A percentile compares a stretch with the other conserved stretches of the same genome.
Evolutionary conservation across 2,797 vertebrate species (phyloP).

Genomic region (Acrocephalus scirpaceus): DNA sequence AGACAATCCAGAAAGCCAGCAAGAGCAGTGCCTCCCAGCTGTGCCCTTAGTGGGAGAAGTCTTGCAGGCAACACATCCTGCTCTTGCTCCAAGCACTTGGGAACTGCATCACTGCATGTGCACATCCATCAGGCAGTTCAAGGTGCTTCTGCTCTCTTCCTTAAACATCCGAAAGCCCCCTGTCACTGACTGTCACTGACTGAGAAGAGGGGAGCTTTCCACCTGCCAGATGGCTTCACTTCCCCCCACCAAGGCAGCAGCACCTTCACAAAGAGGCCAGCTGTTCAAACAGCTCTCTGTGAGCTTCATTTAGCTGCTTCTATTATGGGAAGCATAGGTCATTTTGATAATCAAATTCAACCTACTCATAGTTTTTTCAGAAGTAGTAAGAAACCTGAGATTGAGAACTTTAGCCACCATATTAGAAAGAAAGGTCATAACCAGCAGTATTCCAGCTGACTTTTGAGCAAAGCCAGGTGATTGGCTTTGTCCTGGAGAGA

Average conservation of each 20-base stretch:
- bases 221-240: neutral
- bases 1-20: neutral
- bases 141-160: neutral
- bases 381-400: neutral
- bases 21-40: neutral
- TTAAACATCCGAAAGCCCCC: neutral
- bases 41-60: neutral
- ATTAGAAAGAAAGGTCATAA: neutral
- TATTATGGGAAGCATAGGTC: neutral
- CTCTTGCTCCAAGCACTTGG: neutral
- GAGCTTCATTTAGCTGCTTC: neutral
- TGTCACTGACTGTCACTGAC: neutral
- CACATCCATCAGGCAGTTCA: neutral
- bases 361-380: neutral
- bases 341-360: neutral
- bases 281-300: neutral
- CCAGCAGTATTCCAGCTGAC: neutral
- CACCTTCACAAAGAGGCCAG: neutral
- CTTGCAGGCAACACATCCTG: neutral
- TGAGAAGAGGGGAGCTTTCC: neutral
- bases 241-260: neutral
- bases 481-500: neutral
- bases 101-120: accelerated
- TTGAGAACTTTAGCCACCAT: neutral
- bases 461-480: neutral